These are phyloP conservation scores for Hypanus sabinus DNA, from an alignment of 2,113 vertebrate species.

Conservation along the genomic window DNA sequence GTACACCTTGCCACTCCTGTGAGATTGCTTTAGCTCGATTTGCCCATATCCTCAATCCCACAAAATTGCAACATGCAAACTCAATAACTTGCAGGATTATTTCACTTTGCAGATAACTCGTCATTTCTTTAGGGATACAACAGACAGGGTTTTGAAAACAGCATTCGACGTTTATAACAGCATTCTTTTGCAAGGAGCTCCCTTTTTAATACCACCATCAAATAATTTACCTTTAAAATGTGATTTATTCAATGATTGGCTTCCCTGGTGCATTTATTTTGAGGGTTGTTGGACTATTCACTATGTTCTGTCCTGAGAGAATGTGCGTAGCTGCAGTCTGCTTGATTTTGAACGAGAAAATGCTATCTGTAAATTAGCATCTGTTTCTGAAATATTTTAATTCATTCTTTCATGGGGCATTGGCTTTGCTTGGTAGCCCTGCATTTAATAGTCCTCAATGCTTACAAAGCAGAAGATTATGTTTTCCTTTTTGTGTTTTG, in stretches of 20 bases:
- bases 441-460: no score
- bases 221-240: constrained; percentile 19
- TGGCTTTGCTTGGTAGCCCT: no score
- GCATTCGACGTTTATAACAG: not conserved
- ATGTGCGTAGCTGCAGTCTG: not conserved
- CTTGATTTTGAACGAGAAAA: not conserved
- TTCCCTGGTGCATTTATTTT: not conserved
- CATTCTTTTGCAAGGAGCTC: not conserved
- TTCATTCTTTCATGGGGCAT: no score
- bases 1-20: not conserved
- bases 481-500: not conserved
- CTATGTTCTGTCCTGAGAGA: not conserved
- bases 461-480: not conserved
- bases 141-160: not conserved
- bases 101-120: not conserved
- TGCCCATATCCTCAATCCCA: not conserved
- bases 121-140: not conserved
- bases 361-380: no score
- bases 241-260: not conserved
- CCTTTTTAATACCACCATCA: not conserved
- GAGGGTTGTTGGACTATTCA: not conserved
- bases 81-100: constrained; percentile 19
- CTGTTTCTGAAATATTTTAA: not conserved
- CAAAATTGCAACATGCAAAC: constrained; percentile 25
- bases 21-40: constrained; percentile 9